A percentile compares a stretch with the other conserved stretches of the same genome.
phyloP scores from a whole-genome alignment of 2,113 vertebrate genomes.

The Carlito syrichta region DNA sequence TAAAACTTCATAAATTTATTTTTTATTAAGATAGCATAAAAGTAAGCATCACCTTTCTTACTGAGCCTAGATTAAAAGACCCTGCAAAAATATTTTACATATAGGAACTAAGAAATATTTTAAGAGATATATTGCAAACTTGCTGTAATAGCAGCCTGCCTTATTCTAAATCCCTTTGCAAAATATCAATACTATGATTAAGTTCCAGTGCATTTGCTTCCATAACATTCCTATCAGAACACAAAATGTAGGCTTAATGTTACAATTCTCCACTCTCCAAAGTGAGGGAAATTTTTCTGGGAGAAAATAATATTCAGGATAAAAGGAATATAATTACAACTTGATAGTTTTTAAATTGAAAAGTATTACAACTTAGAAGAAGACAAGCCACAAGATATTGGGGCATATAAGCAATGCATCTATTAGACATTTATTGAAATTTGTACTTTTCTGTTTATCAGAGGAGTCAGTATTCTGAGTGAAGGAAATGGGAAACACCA shows the following conservation, averaged over 20 bases:
- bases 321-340: not conserved
- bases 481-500: no score
- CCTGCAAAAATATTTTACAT: not conserved
- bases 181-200: not conserved
- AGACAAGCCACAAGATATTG: not conserved
- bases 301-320: not conserved
- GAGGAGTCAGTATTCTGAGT: no score
- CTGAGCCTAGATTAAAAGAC: not conserved
- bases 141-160: not conserved
- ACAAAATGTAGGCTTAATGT: not conserved
- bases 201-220: not conserved
- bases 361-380: not conserved
- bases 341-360: not conserved
- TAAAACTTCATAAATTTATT: not conserved
- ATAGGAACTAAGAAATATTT: not conserved
- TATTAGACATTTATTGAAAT: not conserved
- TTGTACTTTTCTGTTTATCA: not conserved
- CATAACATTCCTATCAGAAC: not conserved
- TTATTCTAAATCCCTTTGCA: not conserved
- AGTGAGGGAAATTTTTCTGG: not conserved
- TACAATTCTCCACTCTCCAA: not conserved
- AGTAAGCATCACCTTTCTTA: not conserved
- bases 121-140: not conserved
- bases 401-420: not conserved
- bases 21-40: not conserved